Percentiles rank a stretch among this genome's conserved stretches.
Evolutionary conservation across 2,113 vertebrate species (phyloP).

Genomic region (Mixornis gularis): DNA sequence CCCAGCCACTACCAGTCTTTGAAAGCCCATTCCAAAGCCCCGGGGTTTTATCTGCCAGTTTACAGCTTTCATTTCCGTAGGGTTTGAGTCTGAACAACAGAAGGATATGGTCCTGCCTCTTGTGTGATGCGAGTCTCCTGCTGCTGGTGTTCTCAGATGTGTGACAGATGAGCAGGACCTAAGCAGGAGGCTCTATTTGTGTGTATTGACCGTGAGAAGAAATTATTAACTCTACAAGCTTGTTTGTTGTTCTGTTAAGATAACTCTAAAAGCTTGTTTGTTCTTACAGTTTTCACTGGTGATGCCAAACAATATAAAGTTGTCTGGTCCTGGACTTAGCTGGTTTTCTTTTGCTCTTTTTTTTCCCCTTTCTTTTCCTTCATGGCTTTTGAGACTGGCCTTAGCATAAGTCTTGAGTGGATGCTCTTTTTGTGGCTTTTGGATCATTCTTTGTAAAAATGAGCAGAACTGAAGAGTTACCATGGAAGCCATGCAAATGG

Average conservation of each 20-base stretch:
- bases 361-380: not conserved
- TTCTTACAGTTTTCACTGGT: not conserved
- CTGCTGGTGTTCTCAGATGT: not conserved
- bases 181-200: not conserved
- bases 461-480: conserved; percentile 69
- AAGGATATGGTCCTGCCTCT: not conserved
- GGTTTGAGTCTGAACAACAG: not conserved
- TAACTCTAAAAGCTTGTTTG: not conserved
- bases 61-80: not conserved
- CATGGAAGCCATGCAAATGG: conserved; percentile 78
- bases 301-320: not conserved
- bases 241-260: not conserved
- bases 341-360: not conserved
- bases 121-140: rapidly evolving
- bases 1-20: not conserved
- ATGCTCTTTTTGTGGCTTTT: conserved; percentile 40
- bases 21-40: not conserved
- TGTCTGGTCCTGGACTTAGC: not conserved
- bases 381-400: conserved; percentile 14
- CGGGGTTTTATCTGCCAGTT: not conserved
- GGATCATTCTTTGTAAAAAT: conserved; percentile 60
- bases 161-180: not conserved
- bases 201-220: not conserved
- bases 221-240: not conserved
- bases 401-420: conserved; percentile 20